Percentiles rank a stretch among this genome's conserved stretches.
Evolutionary conservation across 2,113 vertebrate genomes (phyloP).

Genomic region (Microcebus griseorufus): DNA sequence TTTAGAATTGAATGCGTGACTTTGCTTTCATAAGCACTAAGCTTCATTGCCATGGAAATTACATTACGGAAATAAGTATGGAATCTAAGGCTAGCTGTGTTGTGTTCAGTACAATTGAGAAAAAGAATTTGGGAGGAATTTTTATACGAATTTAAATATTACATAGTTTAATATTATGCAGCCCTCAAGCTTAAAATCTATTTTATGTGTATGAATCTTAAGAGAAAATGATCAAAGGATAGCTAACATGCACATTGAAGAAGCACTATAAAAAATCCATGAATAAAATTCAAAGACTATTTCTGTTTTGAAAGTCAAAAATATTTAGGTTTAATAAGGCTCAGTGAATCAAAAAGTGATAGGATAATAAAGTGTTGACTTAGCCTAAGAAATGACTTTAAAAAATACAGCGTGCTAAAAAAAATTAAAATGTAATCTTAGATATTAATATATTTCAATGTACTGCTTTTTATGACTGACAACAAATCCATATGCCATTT

Average conservation of each 20-base stretch:
- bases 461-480: background rate
- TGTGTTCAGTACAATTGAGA: conserved; percentile 35
- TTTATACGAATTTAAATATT: conserved; percentile 63
- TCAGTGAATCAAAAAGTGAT: conserved; percentile 22
- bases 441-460: conserved; percentile 50
- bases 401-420: background rate
- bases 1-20: background rate
- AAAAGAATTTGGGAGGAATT: conserved; percentile 52
- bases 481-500: background rate
- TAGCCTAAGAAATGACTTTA: background rate
- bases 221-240: conserved; percentile 64
- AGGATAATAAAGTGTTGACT: background rate
- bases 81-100: background rate
- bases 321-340: conserved; percentile 30
- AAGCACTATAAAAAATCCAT: conserved; percentile 28
- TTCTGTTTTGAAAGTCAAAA: conserved; percentile 60
- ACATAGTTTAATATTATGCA: conserved; percentile 58
- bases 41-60: conserved; percentile 45
- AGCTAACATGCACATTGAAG: background rate
- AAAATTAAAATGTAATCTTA: background rate
- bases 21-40: conserved; percentile 22
- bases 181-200: conserved; percentile 38
- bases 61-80: conserved; percentile 44
- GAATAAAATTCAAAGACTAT: conserved; percentile 55
- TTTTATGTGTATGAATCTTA: conserved; percentile 41